Conservation (phyloP, 2,113 vertebrate genomes). For the Uropsilus gracilis region DNA sequence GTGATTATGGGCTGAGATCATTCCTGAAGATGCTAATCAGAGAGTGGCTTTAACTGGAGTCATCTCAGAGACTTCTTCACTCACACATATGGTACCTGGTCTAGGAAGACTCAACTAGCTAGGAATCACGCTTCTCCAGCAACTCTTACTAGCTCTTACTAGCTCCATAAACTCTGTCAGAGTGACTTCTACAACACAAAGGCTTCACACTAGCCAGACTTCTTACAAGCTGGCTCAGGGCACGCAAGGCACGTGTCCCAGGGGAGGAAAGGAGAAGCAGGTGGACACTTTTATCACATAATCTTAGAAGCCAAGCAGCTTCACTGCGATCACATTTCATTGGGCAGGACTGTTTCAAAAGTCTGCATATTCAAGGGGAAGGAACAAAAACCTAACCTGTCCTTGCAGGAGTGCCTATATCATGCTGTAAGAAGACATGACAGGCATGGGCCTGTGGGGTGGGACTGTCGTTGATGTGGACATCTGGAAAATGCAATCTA, state of each 20-base stretch:
- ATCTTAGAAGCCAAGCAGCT: neutral
- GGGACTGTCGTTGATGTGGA: neutral
- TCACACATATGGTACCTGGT: neutral
- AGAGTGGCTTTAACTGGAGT: neutral
- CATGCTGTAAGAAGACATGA: neutral
- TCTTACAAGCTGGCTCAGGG: neutral
- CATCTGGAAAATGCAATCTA: neutral
- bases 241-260: neutral
- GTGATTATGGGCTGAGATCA: neutral
- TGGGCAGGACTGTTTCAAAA: neutral
- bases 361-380: neutral
- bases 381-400: neutral
- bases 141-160: neutral
- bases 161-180: neutral
- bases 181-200: neutral
- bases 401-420: neutral
- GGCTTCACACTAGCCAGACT: neutral
- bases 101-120: neutral
- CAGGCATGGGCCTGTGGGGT: neutral
- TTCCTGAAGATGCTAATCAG: neutral
- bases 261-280: neutral
- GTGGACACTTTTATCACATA: neutral
- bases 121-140: neutral
- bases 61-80: neutral
- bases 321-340: neutral